These are phyloP conservation scores for Pseudotriccus pelzelni DNA, from an alignment of 2,797 vertebrate species.

Conservation along the genomic window DNA sequence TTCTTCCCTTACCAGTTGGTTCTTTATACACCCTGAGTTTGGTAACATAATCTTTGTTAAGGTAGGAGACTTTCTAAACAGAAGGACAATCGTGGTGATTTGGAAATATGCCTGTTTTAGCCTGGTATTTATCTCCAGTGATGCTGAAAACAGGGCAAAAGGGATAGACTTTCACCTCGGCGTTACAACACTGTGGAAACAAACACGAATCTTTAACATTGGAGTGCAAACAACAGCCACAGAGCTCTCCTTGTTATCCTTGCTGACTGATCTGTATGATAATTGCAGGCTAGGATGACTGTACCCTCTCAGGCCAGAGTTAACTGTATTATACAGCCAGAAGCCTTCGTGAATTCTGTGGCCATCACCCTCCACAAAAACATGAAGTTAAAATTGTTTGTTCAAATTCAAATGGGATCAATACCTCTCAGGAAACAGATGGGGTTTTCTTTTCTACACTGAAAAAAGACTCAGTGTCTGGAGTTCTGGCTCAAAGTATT, in stretches of 20 bases:
- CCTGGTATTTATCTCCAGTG: neutral
- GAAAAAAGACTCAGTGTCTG: conserved; percentile 45
- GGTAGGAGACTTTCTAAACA: neutral
- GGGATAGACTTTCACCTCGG: neutral
- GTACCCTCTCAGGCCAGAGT: neutral
- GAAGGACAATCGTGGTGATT: neutral
- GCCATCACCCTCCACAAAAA: conserved; percentile 27
- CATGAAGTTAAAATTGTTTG: conserved; percentile 54
- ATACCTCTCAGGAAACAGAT: conserved; percentile 56
- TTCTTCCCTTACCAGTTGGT: neutral
- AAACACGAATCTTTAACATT: neutral
- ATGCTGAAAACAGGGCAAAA: neutral
- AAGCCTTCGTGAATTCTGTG: neutral
- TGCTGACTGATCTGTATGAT: neutral
- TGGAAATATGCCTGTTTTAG: neutral
- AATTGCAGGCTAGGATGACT: conserved; percentile 35
- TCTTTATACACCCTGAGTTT: neutral
- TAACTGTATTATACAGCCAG: conserved; percentile 8
- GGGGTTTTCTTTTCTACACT: conserved; percentile 28
- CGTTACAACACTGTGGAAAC: neutral
- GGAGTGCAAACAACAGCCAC: neutral
- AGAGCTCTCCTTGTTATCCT: conserved; percentile 32
- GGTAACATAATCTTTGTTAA: neutral
- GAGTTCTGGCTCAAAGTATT: conserved; percentile 19
- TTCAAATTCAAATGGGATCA: conserved; percentile 61